Conservation (phyloP, 2,113 vertebrate species). For the Abramis brama region DNA sequence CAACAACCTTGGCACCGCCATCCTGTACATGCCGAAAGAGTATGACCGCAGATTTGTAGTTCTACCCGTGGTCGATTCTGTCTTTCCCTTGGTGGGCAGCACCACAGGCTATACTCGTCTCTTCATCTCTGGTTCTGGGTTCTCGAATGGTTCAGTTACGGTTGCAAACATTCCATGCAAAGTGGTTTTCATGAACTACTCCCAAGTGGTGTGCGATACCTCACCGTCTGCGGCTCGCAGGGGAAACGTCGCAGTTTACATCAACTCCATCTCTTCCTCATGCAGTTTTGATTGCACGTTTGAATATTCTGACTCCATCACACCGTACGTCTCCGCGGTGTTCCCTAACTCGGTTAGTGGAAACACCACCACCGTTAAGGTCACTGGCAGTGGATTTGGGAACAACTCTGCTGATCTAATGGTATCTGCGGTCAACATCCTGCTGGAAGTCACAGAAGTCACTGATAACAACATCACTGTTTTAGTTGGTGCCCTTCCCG, state of each 20-base stretch:
- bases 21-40: conserved; percentile 67
- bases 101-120: conserved; percentile 77
- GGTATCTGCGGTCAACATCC: conserved; percentile 63
- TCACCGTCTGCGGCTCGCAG: conserved; percentile 61
- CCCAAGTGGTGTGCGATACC: conserved; percentile 77
- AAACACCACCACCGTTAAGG: conserved; percentile 55
- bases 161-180: conserved; percentile 70
- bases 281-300: conserved; percentile 80
- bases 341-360: conserved; percentile 62
- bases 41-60: conserved; percentile 76
- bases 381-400: conserved; percentile 81
- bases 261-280: conserved; percentile 64
- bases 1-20: conserved; percentile 76
- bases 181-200: conserved; percentile 75
- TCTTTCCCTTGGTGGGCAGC: conserved; percentile 76
- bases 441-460: conserved; percentile 62
- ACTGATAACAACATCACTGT: conserved; percentile 67
- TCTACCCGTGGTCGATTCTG: conserved; percentile 75
- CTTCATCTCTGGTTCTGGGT: conserved; percentile 80
- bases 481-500: conserved; percentile 68
- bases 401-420: conserved; percentile 59
- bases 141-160: conserved; percentile 63
- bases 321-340: conserved; percentile 65
- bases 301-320: conserved; percentile 67
- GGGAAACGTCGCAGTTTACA: conserved; percentile 59